Percentiles rank a stretch among this genome's conserved stretches.
phyloP scores from a whole-genome alignment of 2,888 invertebrate genomes.

The Lomographa bimaculata region DNA sequence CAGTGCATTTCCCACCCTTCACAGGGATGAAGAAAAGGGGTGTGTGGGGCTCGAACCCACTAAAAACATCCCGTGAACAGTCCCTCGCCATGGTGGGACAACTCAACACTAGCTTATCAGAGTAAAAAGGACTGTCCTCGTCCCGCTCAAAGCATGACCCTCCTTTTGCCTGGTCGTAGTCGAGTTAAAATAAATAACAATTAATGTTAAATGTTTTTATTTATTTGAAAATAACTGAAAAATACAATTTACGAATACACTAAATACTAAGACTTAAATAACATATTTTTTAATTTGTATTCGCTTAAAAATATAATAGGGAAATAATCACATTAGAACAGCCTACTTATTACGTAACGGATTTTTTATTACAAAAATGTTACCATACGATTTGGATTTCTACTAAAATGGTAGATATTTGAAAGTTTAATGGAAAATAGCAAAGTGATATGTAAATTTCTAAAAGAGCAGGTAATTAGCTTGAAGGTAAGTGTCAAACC shows the following conservation, averaged over 20 bases:
- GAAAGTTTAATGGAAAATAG: neutral
- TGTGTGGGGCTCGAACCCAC: no score
- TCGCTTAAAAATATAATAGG: conserved; percentile 16
- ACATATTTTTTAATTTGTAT: conserved; percentile 27
- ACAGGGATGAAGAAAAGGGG: no score
- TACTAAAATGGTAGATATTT: conserved; percentile 36
- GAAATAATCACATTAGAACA: conserved; percentile 37
- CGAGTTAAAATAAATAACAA: conserved; percentile 4
- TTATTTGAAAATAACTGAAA: conserved; percentile 51
- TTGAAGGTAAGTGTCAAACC: no score
- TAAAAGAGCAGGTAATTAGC: no score
- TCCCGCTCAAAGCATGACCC: no score
- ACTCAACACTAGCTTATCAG: no score
- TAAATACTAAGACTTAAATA: conserved; percentile 32
- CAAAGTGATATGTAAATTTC: conserved; percentile 9
- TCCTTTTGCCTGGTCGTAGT: no score
- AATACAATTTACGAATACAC: conserved; percentile 36
- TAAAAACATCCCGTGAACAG: no score
- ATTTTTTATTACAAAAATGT: conserved; percentile 20
- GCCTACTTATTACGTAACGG: conserved; percentile 43
- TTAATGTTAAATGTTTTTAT: conserved; percentile 19
- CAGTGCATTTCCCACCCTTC: no score
- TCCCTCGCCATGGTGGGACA: no score
- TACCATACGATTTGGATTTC: conserved; percentile 31
- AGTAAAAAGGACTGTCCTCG: no score